phyloP scores from a whole-genome alignment of 2,888 invertebrate genomes.

The Anarsia innoxiella region DNA sequence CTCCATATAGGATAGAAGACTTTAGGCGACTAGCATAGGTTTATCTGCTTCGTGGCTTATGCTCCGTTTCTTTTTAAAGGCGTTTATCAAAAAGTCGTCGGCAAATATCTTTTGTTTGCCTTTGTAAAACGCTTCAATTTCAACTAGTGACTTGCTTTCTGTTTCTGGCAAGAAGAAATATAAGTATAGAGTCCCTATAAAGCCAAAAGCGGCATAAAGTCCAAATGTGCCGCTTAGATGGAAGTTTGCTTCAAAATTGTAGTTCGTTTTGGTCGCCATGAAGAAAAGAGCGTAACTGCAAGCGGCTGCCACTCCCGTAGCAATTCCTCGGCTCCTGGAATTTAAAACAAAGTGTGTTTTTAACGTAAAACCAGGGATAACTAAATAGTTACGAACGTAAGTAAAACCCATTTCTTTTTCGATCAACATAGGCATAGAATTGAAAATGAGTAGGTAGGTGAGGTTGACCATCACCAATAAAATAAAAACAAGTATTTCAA shows the following conservation, averaged over 20 bases:
- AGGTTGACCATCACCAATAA: too few relatives aligned
- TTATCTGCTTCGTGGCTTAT: constrained; percentile 34
- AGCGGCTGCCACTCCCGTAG: constrained; percentile 70
- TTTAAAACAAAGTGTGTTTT: not conserved
- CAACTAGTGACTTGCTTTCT: constrained; percentile 64
- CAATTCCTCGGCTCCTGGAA: constrained; percentile 68
- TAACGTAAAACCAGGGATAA: not conserved
- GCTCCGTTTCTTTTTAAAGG: constrained; percentile 44
- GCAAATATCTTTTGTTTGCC: constrained; percentile 55
- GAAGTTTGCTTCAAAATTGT: constrained; percentile 61
- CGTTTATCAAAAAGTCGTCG: constrained; percentile 57
- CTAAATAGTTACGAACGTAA: too few relatives aligned
- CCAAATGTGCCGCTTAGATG: constrained; percentile 67
- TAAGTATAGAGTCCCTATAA: constrained; percentile 64
- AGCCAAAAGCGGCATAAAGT: constrained; percentile 56
- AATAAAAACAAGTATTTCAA: too few relatives aligned
- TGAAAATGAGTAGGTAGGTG: too few relatives aligned
- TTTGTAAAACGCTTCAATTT: constrained; percentile 68
- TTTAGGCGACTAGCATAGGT: constrained; percentile 58
- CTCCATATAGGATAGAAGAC: too few relatives aligned
- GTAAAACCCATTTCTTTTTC: too few relatives aligned
- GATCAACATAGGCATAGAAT: too few relatives aligned
- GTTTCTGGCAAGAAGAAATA: constrained; percentile 74
- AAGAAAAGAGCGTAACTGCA: constrained; percentile 65
- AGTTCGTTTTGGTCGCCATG: constrained; percentile 68